Evolutionary conservation across 1,140 invertebrate species (phyloP).

Genomic region (Anthonomus grandis): DNA sequence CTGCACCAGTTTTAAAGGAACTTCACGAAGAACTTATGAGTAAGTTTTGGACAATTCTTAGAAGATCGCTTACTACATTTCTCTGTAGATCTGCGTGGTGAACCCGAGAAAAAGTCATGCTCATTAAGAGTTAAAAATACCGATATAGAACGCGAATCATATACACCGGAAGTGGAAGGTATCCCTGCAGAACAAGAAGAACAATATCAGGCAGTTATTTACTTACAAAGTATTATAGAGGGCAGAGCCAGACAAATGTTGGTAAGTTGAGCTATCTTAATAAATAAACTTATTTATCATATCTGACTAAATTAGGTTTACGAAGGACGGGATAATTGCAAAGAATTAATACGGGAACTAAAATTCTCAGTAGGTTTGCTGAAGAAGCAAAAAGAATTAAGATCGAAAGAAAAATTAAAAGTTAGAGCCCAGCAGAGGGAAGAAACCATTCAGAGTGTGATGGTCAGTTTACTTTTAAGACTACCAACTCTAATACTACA

Average conservation of each 20-base stretch:
- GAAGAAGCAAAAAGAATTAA: slow-evolving; percentile 48
- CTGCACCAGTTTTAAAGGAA: slow-evolving; percentile 55
- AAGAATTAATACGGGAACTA: slow-evolving; percentile 66
- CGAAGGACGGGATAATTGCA: slow-evolving; percentile 63
- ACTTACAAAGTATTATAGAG: slow-evolving; percentile 63
- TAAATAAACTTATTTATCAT: neutral
- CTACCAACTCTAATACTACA: too few species aligned
- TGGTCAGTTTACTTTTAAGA: slow-evolving; percentile 28
- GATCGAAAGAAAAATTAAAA: slow-evolving; percentile 51
- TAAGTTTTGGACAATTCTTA: too few species aligned
- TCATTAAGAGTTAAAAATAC: slow-evolving; percentile 29
- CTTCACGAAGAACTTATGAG: slow-evolving; percentile 59
- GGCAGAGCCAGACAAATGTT: slow-evolving; percentile 66
- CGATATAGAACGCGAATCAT: slow-evolving; percentile 18
- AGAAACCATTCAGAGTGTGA: slow-evolving; percentile 33
- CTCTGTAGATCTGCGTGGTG: slow-evolving; percentile 25
- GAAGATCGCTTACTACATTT: neutral
- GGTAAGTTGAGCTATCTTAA: slow-evolving; percentile 51
- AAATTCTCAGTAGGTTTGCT: slow-evolving; percentile 61
- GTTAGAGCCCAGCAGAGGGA: slow-evolving; percentile 50
- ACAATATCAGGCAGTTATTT: slow-evolving; percentile 56
- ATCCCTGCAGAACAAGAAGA: slow-evolving; percentile 55
- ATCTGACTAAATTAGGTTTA: slow-evolving; percentile 59
- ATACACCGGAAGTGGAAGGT: slow-evolving; percentile 57
- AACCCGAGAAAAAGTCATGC: slow-evolving; percentile 20